A percentile compares a stretch with the other conserved stretches of the same genome.
Conservation (phyloP, 2,797 vertebrate species). For the Carapus acus region DNA sequence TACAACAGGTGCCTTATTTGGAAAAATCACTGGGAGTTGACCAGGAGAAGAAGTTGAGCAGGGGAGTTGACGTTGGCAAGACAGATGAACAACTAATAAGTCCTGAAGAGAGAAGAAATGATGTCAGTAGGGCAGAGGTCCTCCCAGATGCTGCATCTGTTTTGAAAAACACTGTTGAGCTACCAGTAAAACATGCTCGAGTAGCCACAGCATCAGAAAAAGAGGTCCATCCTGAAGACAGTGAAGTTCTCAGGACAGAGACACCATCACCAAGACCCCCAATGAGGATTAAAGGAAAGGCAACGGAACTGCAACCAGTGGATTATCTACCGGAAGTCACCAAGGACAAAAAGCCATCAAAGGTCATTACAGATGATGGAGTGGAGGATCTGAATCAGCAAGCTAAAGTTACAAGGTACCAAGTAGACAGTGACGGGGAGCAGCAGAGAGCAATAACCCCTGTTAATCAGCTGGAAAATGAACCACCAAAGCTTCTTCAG, state of each 20-base stretch:
- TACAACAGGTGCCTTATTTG: slow-evolving; percentile 11
- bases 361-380: slow-evolving; percentile 14
- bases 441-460: slow-evolving; percentile 1
- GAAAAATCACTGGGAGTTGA: slow-evolving; percentile 19
- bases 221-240: slow-evolving; percentile 17
- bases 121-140: slow-evolving; percentile 18
- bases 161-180: slow-evolving; percentile 22
- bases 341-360: slow-evolving; percentile 24
- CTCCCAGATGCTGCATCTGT: slow-evolving; percentile 1
- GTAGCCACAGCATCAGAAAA: slow-evolving; percentile 12
- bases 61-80: slow-evolving; percentile 16
- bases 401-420: slow-evolving; percentile 7
- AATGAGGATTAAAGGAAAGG: slow-evolving; percentile 48
- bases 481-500: slow-evolving; percentile 14
- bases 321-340: slow-evolving; percentile 22
- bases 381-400: slow-evolving; percentile 21
- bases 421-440: slow-evolving; percentile 17
- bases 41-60: neutral
- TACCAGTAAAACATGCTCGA: slow-evolving; percentile 1
- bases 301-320: slow-evolving; percentile 28
- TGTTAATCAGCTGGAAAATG: slow-evolving; percentile 23
- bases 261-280: slow-evolving; percentile 45
- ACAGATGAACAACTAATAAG: slow-evolving; percentile 18
- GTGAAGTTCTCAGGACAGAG: slow-evolving; percentile 13
- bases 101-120: slow-evolving; percentile 21